These are phyloP conservation scores for Psittacula echo DNA, from an alignment of 2,797 vertebrate genomes.

Conservation along the genomic window DNA sequence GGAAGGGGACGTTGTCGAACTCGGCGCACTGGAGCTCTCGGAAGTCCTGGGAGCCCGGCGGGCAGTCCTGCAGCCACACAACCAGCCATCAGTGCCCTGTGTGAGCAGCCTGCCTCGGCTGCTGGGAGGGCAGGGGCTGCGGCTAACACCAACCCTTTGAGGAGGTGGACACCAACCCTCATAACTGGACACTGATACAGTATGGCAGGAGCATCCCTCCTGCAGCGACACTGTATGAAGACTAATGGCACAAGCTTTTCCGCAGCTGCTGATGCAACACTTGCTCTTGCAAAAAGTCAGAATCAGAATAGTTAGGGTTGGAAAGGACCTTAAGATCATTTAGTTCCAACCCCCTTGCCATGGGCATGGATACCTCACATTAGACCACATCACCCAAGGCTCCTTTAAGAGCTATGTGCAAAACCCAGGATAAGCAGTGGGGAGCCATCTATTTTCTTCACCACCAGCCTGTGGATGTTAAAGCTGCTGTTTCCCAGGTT, in stretches of 20 bases:
- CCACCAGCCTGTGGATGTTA: background rate
- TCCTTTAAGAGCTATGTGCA: background rate
- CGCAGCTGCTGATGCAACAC: background rate
- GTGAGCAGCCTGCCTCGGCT: background rate
- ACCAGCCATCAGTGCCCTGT: accelerated
- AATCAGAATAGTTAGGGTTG: background rate
- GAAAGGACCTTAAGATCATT: background rate
- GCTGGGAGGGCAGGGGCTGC: background rate
- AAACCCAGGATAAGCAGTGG: background rate
- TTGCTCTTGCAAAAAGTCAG: background rate
- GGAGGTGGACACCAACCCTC: background rate
- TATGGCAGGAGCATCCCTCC: background rate
- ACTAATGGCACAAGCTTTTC: accelerated
- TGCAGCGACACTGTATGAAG: background rate
- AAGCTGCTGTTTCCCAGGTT: background rate
- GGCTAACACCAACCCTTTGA: background rate
- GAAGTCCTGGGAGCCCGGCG: conserved; percentile 91
- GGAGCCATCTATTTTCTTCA: background rate
- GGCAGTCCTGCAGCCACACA: conserved; percentile 85
- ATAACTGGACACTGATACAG: background rate
- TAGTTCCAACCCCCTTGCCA: background rate
- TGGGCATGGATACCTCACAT: background rate
- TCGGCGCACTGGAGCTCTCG: conserved; percentile 93
- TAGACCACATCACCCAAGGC: background rate
- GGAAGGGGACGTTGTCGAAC: conserved; percentile 93